These are phyloP conservation scores for Melanotaenia parkinsoni DNA, from an alignment of 2,797 vertebrate genomes.

Conservation along the genomic window DNA sequence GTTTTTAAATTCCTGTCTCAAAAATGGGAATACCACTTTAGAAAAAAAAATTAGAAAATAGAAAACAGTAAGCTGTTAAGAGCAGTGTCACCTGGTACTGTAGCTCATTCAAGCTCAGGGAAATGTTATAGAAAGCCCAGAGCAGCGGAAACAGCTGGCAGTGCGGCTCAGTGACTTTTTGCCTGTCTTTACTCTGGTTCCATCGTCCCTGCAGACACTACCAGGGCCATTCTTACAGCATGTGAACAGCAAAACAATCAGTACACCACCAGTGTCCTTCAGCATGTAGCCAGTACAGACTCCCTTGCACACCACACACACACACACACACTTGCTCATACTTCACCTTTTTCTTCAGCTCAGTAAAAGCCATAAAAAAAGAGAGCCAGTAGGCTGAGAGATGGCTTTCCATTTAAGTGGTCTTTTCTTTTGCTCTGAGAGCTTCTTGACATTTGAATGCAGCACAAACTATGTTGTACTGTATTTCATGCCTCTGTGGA, in stretches of 20 bases:
- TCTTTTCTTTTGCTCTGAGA: conserved; percentile 52
- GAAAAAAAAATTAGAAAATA: conserved; percentile 2
- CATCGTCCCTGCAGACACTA: conserved; percentile 62
- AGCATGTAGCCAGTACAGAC: conserved; percentile 31
- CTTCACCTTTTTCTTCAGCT: conserved; percentile 36
- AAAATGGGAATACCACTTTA: neutral
- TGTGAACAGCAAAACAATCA: conserved; percentile 68
- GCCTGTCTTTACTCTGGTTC: conserved; percentile 50
- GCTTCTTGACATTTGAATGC: conserved; percentile 72
- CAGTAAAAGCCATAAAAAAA: conserved; percentile 45
- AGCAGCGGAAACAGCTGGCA: conserved; percentile 69
- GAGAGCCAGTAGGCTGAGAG: conserved; percentile 37
- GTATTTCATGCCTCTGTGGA: conserved; percentile 18
- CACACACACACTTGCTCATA: conserved; percentile 5
- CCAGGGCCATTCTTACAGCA: conserved; percentile 55
- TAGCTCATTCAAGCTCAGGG: conserved; percentile 69
- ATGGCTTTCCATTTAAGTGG: conserved; percentile 56
- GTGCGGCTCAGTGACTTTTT: conserved; percentile 65
- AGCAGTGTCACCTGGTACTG: conserved; percentile 68
- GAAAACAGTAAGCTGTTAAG: conserved; percentile 37
- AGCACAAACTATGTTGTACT: conserved; percentile 13
- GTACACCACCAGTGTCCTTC: conserved; percentile 58
- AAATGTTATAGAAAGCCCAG: conserved; percentile 69
- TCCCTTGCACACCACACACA: neutral
- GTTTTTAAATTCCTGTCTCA: conserved; percentile 1